Percentiles rank a stretch among this genome's conserved stretches.
Evolutionary conservation across 2,797 vertebrate genomes (phyloP).

Genomic region (Sciurus carolinensis): DNA sequence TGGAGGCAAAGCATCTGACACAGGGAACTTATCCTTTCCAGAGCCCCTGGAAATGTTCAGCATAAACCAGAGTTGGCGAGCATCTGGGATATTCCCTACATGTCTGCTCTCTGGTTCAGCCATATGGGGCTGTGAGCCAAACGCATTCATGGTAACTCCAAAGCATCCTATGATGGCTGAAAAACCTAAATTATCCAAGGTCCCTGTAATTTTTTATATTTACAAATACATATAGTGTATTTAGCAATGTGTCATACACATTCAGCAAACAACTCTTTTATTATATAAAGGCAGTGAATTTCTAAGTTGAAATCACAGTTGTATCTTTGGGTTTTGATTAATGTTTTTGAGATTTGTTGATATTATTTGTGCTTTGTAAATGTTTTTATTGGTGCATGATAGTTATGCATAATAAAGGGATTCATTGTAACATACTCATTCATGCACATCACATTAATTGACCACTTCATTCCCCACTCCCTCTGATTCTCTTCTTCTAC

Average conservation of each 20-base stretch:
- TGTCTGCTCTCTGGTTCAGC: background rate
- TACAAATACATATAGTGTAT: background rate
- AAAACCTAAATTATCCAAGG: background rate
- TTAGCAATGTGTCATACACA: background rate
- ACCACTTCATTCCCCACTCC: too few species aligned
- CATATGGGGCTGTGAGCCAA: background rate
- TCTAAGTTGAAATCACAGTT: too few species aligned
- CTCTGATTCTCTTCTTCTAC: too few species aligned
- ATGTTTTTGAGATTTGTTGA: too few species aligned
- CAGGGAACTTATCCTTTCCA: background rate
- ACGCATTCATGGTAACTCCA: rapidly evolving
- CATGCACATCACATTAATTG: too few species aligned
- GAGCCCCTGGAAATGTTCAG: too few species aligned
- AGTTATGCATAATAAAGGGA: too few species aligned
- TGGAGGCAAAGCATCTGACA: background rate
- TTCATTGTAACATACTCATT: too few species aligned
- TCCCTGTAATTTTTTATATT: background rate
- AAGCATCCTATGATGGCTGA: rapidly evolving
- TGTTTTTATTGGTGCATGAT: too few species aligned
- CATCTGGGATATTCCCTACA: background rate
- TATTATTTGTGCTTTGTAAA: too few species aligned
- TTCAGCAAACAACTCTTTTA: background rate
- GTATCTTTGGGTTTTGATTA: too few species aligned
- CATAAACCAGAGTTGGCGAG: too few species aligned
- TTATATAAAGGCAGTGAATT: background rate